phyloP scores from a whole-genome alignment of 2,113 vertebrate genomes.

The Neoarius graeffei region DNA sequence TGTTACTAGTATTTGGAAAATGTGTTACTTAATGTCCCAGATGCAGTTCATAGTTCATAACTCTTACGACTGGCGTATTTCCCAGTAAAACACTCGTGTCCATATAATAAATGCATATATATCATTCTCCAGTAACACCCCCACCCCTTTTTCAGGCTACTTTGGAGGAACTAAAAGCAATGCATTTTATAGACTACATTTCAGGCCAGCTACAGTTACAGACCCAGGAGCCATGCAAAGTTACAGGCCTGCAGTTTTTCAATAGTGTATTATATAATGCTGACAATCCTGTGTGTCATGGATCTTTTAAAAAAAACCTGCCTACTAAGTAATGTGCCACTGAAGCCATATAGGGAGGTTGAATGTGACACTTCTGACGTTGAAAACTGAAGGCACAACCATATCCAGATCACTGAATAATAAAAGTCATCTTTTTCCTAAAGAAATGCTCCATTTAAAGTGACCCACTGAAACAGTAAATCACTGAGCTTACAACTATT shows the following conservation, averaged over 20 bases:
- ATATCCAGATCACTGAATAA: not conserved
- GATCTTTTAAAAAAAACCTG: not conserved
- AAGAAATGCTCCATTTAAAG: not conserved
- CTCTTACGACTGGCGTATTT: too few species aligned
- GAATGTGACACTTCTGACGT: not conserved
- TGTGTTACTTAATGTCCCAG: too few species aligned
- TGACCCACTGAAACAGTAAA: not conserved
- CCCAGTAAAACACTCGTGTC: too few species aligned
- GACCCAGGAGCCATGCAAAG: not conserved
- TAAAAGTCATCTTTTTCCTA: not conserved
- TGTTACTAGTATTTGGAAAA: too few species aligned
- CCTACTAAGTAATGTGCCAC: slow-evolving; percentile 14
- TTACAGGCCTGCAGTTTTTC: slow-evolving; percentile 24
- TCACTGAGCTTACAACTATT: not conserved
- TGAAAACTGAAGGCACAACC: not conserved
- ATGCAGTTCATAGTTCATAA: too few species aligned
- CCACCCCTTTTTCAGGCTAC: not conserved
- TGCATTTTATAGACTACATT: slow-evolving; percentile 16
- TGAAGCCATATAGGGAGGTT: not conserved
- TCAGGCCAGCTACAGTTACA: slow-evolving; percentile 26
- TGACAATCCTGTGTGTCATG: slow-evolving; percentile 17
- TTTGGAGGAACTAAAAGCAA: not conserved
- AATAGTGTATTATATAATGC: slow-evolving; percentile 26
- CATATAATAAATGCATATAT: too few species aligned
- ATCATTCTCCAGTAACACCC: not conserved